Evolutionary conservation across 2,888 invertebrate species (phyloP).

Genomic region (Endotricha flammealis): DNA sequence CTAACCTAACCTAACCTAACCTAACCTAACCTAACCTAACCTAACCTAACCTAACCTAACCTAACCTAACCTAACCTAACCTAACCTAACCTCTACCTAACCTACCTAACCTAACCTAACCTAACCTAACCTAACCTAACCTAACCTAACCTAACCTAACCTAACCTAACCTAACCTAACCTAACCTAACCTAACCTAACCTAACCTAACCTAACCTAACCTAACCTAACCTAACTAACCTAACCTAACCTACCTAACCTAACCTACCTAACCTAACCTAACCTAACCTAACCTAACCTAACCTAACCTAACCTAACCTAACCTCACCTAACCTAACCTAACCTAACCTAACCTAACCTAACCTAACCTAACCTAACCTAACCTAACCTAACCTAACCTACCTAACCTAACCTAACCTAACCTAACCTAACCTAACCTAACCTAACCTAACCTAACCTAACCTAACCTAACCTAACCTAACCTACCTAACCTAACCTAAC

Average conservation of each 20-base stretch:
- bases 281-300: background rate
- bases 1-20: slow-evolving; percentile 11
- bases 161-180: slow-evolving; percentile 10
- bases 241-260: too few species aligned
- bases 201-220: slow-evolving; percentile 2
- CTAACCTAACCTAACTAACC: background rate
- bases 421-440: slow-evolving; percentile 20
- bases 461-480: too few species aligned
- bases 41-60: slow-evolving; percentile 15
- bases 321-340: slow-evolving; percentile 13
- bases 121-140: background rate
- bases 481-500: too few species aligned
- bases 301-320: slow-evolving; percentile 1
- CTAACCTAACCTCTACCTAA: slow-evolving; percentile 3
- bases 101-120: background rate
- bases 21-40: slow-evolving; percentile 16
- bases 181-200: slow-evolving; percentile 1
- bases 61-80: slow-evolving; percentile 13
- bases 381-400: too few species aligned
- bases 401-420: too few species aligned
- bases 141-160: slow-evolving; percentile 8
- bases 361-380: slow-evolving; percentile 14
- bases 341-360: slow-evolving; percentile 15
- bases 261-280: too few species aligned
- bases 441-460: slow-evolving; percentile 21